These are phyloP conservation scores for Lasioglossum villosulum DNA, from an alignment of 2,888 invertebrate genomes.

Conservation along the genomic window DNA sequence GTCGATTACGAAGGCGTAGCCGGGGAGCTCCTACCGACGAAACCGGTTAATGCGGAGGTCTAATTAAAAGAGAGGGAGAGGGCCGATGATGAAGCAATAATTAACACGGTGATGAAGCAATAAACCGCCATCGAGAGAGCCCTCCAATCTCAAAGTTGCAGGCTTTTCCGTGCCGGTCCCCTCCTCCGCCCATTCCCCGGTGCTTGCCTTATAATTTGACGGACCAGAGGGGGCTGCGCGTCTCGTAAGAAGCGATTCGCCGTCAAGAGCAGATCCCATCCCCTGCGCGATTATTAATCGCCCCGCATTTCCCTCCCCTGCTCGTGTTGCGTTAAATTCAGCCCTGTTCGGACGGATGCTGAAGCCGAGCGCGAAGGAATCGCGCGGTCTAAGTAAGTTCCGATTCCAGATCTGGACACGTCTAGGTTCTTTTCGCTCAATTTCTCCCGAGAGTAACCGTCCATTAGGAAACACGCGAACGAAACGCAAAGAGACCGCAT, in stretches of 20 bases:
- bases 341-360: constrained; percentile 17
- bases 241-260: constrained; percentile 68
- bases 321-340: constrained; percentile 56
- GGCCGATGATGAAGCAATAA: constrained; percentile 69
- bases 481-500: constrained; percentile 34
- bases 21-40: constrained; percentile 29
- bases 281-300: constrained; percentile 68
- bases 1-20: constrained; percentile 58
- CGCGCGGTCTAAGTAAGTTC: background rate
- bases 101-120: constrained; percentile 72
- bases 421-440: background rate
- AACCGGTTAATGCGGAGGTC: constrained; percentile 61
- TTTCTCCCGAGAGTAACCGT: constrained; percentile 43
- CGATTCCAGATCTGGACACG: background rate
- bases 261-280: constrained; percentile 70
- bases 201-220: constrained; percentile 69
- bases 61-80: constrained; percentile 69
- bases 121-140: constrained; percentile 63
- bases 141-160: constrained; percentile 69
- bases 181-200: constrained; percentile 27
- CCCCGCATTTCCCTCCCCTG: constrained; percentile 23
- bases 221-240: constrained; percentile 54
- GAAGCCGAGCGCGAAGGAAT: background rate
- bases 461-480: constrained; percentile 41
- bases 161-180: constrained; percentile 63